Base-by-base conservation (phyloP, 2,888 invertebrate genomes). In the Chelonus formosanus region DNA sequence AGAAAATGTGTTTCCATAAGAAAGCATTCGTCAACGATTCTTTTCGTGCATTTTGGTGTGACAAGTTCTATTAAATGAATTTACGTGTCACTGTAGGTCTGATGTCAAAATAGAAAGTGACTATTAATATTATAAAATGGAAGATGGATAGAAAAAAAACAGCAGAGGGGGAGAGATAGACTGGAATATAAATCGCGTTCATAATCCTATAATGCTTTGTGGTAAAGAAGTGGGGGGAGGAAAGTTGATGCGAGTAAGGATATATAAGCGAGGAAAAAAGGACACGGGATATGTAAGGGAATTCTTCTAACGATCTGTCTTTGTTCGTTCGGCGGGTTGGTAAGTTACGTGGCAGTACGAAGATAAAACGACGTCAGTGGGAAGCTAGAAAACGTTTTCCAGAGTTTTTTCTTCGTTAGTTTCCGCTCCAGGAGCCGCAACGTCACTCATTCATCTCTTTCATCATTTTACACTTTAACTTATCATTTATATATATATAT, bases 241-340 rank as follows among this genome's bases (percentile, higher is more conserved):
- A 65, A 62, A 55, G 61, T 34, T 55, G 56, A 58, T 56, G 52
- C n/a, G 32, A 53, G 52, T 8, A 4, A 48, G 32, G 8, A 40
- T 40, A n/a, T 32, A 6, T 4, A 55, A 40, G 59, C 40, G 43
- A 40, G 52, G 45, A 54, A 57, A 50, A 62, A 10, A 48, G 47
- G 40, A 50, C 35, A 55, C 63, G 47, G 55, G 35, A 63, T 52
- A 67, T 67, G 66, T 65, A 59, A 59, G 44, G 58, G 45, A 62
- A 69, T 72, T 70, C 67, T 70, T 70, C 70, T 73, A 72, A 73
- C 71, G 71, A 74, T 73, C 71, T 70, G 70, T 72, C 72, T 73
- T 73, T 73, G 71, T 73, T 72, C 71, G 72, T 52, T 52, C 52
- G 52, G 52, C 52, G 31, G 52, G 52, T 52, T 52, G 52, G 52